Evolutionary conservation across 2,888 invertebrate species (phyloP), one percentile per base, ranked within the genome.

Genomic region (Lithophane ornitopus): DNA sequence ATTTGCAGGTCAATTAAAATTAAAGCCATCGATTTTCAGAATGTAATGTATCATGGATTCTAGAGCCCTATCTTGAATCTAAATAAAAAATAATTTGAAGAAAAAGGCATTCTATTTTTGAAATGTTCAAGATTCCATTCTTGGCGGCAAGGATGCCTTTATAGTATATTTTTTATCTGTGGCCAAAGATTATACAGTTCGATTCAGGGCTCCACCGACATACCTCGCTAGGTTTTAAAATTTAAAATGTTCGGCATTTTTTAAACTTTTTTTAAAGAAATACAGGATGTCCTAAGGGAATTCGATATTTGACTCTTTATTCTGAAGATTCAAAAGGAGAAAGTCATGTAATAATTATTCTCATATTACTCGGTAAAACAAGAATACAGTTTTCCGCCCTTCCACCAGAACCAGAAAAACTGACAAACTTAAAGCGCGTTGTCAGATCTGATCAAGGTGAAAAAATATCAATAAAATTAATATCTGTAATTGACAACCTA

Each of bases 91-190:
- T 49, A 61, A 73, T 69, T 66, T 79, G 19, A 71, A 74, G 44
- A 69, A 81, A 70, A 70, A 62, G 39, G 19, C 39, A 75, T 87
- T 77, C 80, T 76, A 73, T 76, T 85, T 85, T 76, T 70, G 49
- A 85, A 81, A 81, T 73, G 59, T 73, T 76, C 58, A 73, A 76
- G 76, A 81, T 82, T 85, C 82, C 82, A 85, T 82, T 76, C 85
- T 73, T 77, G 67, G 84, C 84, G 76, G 83, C 73, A 80, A 75
- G 74, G 46, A 70, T 49, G 22, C 72, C 74, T 74, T 72, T 70
- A 76, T 70, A 76, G 78, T 56, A 75, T 73, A 74, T 74, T 87
- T 86, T 86, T 79, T 85, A 78, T 76, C 73, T 77, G 78, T 86
- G 66, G 8, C 46, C 61, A 75, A 65, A 82, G 80, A 80, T 81